Percentiles rank a stretch among this genome's conserved stretches.
These are phyloP conservation scores for Papilio demoleus DNA, from an alignment of 2,888 invertebrate species.

Conservation along the genomic window DNA sequence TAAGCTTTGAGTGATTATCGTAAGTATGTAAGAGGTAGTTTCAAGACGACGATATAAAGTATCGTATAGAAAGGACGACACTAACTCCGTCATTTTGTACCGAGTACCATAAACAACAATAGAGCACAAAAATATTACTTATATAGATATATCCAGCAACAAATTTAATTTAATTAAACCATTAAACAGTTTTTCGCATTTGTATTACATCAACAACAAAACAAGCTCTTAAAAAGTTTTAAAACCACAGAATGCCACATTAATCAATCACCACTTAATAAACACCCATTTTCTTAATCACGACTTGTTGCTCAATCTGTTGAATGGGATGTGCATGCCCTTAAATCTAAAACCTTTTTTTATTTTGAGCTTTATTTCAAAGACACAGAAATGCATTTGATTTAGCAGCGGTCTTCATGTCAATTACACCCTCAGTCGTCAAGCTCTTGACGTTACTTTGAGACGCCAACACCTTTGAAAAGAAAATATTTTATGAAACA, in stretches of 20 bases:
- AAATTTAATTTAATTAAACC: background rate
- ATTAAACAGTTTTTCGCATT: too few relatives aligned
- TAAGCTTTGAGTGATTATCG: background rate
- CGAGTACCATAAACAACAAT: too few relatives aligned
- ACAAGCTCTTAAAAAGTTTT: background rate
- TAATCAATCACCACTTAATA: background rate
- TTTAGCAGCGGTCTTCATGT: background rate
- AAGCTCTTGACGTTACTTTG: slow-evolving; percentile 15
- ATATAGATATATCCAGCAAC: too few relatives aligned
- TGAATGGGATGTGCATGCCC: slow-evolving; percentile 4
- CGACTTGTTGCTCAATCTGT: slow-evolving; percentile 28
- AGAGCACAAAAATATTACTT: too few relatives aligned
- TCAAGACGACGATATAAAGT: background rate
- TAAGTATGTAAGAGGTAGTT: background rate
- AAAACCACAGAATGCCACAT: background rate
- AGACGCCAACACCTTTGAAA: slow-evolving; percentile 25
- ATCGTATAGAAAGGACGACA: too few relatives aligned
- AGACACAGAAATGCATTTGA: background rate
- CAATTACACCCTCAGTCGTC: slow-evolving; percentile 1
- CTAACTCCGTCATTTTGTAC: too few relatives aligned
- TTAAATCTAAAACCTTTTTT: background rate
- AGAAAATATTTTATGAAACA: slow-evolving; percentile 19
- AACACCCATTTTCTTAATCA: slow-evolving; percentile 22
- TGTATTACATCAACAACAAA: background rate
- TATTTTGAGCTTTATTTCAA: slow-evolving; percentile 7